These are phyloP conservation scores for Leptodirus hochenwartii DNA, from an alignment of 2,888 invertebrate genomes.

Conservation along the genomic window DNA sequence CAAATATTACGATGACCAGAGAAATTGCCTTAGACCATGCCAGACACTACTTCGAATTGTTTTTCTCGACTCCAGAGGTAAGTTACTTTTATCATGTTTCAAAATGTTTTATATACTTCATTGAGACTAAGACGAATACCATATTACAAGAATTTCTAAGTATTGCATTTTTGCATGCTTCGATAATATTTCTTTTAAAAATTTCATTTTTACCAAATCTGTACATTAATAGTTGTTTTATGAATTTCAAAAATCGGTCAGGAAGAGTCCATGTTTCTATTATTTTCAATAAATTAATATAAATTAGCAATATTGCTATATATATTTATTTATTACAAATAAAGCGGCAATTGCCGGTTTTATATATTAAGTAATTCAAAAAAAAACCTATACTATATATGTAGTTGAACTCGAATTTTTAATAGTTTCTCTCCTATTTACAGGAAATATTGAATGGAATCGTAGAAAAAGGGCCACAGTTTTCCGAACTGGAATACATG, in stretches of 20 bases:
- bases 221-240: too few relatives aligned
- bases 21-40: constrained; percentile 80
- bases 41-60: constrained; percentile 71
- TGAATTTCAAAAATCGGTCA: too few relatives aligned
- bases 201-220: too few relatives aligned
- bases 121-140: too few relatives aligned
- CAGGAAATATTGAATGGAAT: constrained; percentile 72
- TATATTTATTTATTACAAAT: not conserved
- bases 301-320: not conserved
- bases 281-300: not conserved
- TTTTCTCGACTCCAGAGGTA: constrained; percentile 67
- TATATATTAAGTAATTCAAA: too few relatives aligned
- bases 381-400: too few relatives aligned
- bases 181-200: not conserved
- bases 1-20: constrained; percentile 63
- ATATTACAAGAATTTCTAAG: too few relatives aligned
- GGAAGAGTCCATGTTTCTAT: too few relatives aligned
- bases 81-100: constrained; percentile 14
- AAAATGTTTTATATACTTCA: constrained; percentile 2
- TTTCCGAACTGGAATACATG: constrained; percentile 73
- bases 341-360: too few relatives aligned
- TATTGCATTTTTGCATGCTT: too few relatives aligned
- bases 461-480: constrained; percentile 74
- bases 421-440: constrained; percentile 12
- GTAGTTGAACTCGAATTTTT: too few relatives aligned